These are phyloP conservation scores for Zaprionus bogoriensis DNA, from an alignment of 2,888 invertebrate species.

Conservation along the genomic window DNA sequence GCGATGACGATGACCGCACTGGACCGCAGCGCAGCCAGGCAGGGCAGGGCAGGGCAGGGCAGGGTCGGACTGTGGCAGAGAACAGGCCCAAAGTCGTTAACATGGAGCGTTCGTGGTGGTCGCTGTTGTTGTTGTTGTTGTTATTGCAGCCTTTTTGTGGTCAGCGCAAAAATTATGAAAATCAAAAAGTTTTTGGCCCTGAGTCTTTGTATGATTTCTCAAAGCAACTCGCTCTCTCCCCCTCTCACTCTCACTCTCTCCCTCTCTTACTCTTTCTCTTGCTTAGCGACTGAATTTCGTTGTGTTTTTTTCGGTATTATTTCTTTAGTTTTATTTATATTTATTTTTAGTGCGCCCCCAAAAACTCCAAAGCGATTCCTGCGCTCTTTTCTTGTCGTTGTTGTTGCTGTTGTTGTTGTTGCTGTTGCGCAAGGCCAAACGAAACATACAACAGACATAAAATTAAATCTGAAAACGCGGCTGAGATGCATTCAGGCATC, in stretches of 20 bases:
- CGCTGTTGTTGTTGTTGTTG: conserved; percentile 49
- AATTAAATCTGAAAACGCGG: conserved; percentile 63
- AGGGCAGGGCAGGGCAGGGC: neutral
- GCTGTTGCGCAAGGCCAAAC: conserved; percentile 57
- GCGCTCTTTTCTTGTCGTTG: conserved; percentile 27
- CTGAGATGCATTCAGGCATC: conserved; percentile 51
- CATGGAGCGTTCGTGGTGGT: conserved; percentile 64
- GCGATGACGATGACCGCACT: conserved; percentile 18
- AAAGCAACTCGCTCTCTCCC: conserved; percentile 20
- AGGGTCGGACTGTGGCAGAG: neutral
- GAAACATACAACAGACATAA: conserved; percentile 61
- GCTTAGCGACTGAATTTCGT: conserved; percentile 26
- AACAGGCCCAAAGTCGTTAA: conserved; percentile 69
- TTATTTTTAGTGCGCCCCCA: conserved; percentile 63
- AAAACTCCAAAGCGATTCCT: conserved; percentile 30
- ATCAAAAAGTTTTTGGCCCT: conserved; percentile 75
- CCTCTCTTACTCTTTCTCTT: neutral
- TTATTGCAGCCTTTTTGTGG: conserved; percentile 61
- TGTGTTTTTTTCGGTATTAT: conserved; percentile 29
- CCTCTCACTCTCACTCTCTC: conserved; percentile 1
- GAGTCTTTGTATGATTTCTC: conserved; percentile 72
- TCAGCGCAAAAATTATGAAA: conserved; percentile 77
- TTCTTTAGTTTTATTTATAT: conserved; percentile 51
- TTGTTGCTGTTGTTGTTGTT: conserved; percentile 30
- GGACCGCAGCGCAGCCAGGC: neutral